Conservation (phyloP, 2,113 vertebrate genomes). For the Ursus arctos region DNA sequence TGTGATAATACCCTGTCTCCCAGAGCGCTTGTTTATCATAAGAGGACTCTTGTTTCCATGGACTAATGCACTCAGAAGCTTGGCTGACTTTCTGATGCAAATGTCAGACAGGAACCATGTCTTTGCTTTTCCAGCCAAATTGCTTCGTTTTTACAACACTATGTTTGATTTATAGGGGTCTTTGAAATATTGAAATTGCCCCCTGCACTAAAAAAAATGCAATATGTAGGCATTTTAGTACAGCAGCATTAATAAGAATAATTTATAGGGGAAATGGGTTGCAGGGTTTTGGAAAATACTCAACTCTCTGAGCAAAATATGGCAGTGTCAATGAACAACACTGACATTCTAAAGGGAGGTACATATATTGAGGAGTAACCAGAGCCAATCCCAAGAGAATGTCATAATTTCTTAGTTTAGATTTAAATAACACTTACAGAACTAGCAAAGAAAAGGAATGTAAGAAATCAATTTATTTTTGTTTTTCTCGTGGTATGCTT, state of each 20-base stretch:
- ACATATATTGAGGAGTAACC: not conserved
- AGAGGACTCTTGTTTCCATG: conserved; percentile 83
- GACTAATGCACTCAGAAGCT: conserved; percentile 79
- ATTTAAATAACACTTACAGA: conserved; percentile 50
- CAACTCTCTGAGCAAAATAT: conserved; percentile 73
- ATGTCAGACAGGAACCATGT: conserved; percentile 83
- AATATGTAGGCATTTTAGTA: conserved; percentile 71
- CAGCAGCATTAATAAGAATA: conserved; percentile 78
- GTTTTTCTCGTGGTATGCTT: conserved; percentile 47
- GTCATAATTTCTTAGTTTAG: conserved; percentile 48
- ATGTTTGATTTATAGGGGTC: conserved; percentile 79
- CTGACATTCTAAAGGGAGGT: conserved; percentile 56
- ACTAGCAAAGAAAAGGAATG: not conserved
- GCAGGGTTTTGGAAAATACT: conserved; percentile 72
- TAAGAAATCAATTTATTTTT: conserved; percentile 40
- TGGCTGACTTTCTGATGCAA: conserved; percentile 86
- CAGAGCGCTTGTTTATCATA: conserved; percentile 86
- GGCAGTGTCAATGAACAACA: conserved; percentile 39
- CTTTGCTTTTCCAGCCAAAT: conserved; percentile 85
- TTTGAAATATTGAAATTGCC: conserved; percentile 83
- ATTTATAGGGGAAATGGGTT: conserved; percentile 79
- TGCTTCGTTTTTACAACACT: conserved; percentile 82
- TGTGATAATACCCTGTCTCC: conserved; percentile 87
- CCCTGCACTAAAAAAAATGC: conserved; percentile 70
- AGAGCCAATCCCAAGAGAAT: not conserved